These are phyloP conservation scores for Blennius ocellaris DNA, from an alignment of 2,113 vertebrate genomes.

Conservation along the genomic window DNA sequence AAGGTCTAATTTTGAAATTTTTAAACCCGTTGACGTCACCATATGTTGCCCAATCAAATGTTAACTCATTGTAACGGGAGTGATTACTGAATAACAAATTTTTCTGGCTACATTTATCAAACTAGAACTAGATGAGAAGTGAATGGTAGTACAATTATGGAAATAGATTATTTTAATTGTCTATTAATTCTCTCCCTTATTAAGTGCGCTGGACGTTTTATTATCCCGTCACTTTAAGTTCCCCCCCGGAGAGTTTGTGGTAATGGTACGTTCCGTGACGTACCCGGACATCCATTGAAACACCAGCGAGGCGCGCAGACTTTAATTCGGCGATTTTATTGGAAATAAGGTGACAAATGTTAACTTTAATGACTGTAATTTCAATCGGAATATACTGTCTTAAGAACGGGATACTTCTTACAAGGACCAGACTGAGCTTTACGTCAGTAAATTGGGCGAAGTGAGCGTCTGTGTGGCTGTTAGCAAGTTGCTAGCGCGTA, in stretches of 20 bases:
- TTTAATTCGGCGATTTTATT: constrained; percentile 29
- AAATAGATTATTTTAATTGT: neutral
- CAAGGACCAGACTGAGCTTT: neutral
- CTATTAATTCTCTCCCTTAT: accelerated
- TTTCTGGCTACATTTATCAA: neutral
- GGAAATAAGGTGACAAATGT: constrained; percentile 4
- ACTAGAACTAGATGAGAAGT: accelerated
- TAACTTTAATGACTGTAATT: neutral
- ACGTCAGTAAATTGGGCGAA: neutral
- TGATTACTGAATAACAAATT: accelerated
- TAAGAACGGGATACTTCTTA: neutral
- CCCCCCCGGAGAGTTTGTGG: neutral
- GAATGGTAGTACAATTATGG: neutral
- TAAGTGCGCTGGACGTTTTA: accelerated
- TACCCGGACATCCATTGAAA: constrained; percentile 61
- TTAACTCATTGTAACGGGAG: neutral
- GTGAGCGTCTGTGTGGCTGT: neutral
- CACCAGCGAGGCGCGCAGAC: constrained; percentile 35
- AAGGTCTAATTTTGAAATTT: constrained; percentile 73
- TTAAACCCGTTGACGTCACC: constrained; percentile 69
- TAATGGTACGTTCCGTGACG: constrained; percentile 58
- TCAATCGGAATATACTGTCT: neutral
- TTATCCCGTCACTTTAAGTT: neutral
- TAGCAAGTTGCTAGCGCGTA: neutral
- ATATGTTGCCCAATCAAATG: constrained; percentile 77